Conservation (phyloP, 92 coral and sea anemone species). For the Zoanthus gigantus region DNA sequence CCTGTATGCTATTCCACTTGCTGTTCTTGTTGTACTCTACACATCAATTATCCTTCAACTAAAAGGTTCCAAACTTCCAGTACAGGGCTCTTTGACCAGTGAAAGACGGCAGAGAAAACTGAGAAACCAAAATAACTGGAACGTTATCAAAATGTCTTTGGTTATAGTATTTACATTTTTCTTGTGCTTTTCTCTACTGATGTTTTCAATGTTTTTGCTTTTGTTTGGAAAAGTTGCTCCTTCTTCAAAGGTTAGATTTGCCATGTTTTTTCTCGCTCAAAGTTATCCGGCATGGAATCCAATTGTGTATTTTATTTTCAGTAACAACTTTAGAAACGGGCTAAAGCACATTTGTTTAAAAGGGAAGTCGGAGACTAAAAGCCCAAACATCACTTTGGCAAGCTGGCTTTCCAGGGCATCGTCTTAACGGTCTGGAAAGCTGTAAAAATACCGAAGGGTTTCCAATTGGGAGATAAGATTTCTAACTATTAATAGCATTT, state of each 20-base stretch:
- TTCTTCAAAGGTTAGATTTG: neutral
- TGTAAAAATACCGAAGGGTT: neutral
- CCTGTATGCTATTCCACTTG: conserved; percentile 53
- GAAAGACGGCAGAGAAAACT: conserved; percentile 33
- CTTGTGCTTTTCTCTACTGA: neutral
- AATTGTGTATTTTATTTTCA: conserved; percentile 2
- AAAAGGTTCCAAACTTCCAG: conserved; percentile 42
- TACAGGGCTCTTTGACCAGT: conserved; percentile 23
- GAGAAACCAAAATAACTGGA: conserved; percentile 6
- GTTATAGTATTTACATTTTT: neutral
- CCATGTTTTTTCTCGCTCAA: neutral
- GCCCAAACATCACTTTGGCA: neutral
- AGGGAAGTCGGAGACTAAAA: neutral
- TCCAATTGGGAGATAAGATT: neutral
- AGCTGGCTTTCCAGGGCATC: neutral
- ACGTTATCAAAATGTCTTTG: neutral
- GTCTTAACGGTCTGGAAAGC: neutral
- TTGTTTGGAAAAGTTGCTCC: neutral
- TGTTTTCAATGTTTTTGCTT: neutral
- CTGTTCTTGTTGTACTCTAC: conserved; percentile 46
- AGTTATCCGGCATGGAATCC: conserved; percentile 24
- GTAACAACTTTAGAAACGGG: neutral
- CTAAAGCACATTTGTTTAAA: neutral
- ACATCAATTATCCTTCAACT: conserved; percentile 51
- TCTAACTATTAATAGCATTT: too few species aligned